phyloP scores from a whole-genome alignment of 2,888 invertebrate species.

The Dynastes hyllus region DNA sequence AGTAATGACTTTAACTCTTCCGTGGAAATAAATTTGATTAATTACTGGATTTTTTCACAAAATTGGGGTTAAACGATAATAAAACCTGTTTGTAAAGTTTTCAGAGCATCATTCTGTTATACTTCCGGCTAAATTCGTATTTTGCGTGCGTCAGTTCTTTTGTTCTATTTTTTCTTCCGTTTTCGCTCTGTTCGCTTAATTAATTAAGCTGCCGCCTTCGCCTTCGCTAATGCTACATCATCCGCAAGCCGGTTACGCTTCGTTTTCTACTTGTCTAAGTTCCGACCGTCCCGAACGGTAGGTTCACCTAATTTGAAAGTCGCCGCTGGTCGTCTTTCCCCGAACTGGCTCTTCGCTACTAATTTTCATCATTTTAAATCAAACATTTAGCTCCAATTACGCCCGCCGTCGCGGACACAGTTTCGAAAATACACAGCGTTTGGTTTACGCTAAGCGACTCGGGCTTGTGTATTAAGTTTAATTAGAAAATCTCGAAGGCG shows the following conservation, averaged over 20 bases:
- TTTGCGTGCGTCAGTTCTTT: conserved; percentile 2
- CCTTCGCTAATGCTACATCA: conserved; percentile 1
- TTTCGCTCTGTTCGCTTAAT: conserved; percentile 13
- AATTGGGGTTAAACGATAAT: too few relatives aligned
- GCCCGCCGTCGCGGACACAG: neutral
- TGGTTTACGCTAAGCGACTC: neutral
- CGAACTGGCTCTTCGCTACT: neutral
- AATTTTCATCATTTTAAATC: conserved; percentile 30
- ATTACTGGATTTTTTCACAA: too few relatives aligned
- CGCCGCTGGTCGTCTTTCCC: too few relatives aligned
- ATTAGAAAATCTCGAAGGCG: conserved; percentile 29
- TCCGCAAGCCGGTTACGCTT: conserved; percentile 6
- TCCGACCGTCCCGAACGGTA: neutral
- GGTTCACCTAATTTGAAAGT: conserved; percentile 9
- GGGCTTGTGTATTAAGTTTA: conserved; percentile 8
- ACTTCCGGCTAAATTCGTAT: neutral
- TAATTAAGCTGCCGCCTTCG: conserved; percentile 18
- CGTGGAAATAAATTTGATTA: too few relatives aligned
- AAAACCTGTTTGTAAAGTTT: too few relatives aligned
- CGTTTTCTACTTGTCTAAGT: conserved; percentile 1
- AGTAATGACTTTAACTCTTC: too few relatives aligned
- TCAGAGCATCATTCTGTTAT: too few relatives aligned
- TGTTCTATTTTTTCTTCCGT: conserved; percentile 1
- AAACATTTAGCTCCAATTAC: conserved; percentile 25
- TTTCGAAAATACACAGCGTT: conserved; percentile 1